Base-by-base conservation (phyloP, 2,797 vertebrate species). In the Sylvia borin region DNA sequence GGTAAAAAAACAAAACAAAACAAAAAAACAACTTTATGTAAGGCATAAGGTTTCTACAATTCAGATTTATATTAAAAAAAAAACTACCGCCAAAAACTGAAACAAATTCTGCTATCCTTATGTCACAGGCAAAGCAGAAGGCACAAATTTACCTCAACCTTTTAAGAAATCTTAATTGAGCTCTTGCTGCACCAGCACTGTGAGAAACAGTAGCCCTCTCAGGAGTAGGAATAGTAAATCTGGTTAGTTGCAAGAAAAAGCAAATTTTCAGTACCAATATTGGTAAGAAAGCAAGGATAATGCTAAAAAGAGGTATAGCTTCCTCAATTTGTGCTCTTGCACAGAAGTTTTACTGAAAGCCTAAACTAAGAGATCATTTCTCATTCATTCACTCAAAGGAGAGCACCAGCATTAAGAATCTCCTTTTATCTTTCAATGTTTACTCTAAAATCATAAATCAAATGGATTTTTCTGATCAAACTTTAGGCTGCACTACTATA, bases 261-360 rank as follows among this genome's bases (percentile, higher is more conserved):
- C 96, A 98, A 98, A 98, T 97, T 98, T 95, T 98, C 97, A 95
- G 93, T 96, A 98, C 96, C 98, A 98, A 98, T 97, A 97, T 57
- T 94, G 90, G 98, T 97, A 97, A 96, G 97, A 97, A 98, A 98
- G 79, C 96, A 95, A 98, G 91, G 94, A 98, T 83, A 97, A 75
- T 78, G 94, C 85, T 95, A 80, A 98, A 98, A 57, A 98, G 98
- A 93, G 74, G 74, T 96, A 95, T 95, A 97, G 98, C 98, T 99
- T 99, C 98, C 98, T 99, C 98, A 98, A 98, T 98, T 98, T 98
- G 98, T 96, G 98, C 97, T 95, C 98, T 98, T 98, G 98, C 98
- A 98, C 98, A 98, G 97, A 98, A 98, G 98, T 98, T 99, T 98
- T 98, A 98, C 98, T 98, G 98, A 99, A 99, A 99, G 96, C 98